Conservation (phyloP, 2,113 vertebrate genomes). For the Chroicocephalus ridibundus region DNA sequence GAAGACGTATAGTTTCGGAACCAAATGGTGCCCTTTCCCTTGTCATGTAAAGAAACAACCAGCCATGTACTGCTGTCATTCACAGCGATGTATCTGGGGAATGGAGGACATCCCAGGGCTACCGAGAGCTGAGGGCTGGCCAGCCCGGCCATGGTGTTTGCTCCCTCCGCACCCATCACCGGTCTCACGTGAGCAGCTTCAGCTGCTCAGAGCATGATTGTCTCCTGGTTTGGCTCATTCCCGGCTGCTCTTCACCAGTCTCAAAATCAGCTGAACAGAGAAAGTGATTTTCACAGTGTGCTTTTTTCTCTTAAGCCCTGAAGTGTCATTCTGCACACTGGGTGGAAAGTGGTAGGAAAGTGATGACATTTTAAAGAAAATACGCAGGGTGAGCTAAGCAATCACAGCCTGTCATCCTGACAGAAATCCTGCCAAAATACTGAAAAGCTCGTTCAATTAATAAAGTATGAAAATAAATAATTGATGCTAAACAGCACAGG, state of each 20-base stretch:
- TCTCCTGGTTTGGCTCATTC: neutral
- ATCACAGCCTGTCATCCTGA: neutral
- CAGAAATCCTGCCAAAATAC: neutral
- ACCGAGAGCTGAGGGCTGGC: neutral
- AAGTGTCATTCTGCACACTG: neutral
- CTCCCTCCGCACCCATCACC: fast-evolving
- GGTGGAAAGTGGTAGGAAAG: neutral
- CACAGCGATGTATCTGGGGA: neutral
- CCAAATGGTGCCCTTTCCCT: neutral
- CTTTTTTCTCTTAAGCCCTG: neutral
- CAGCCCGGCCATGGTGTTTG: neutral
- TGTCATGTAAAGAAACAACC: neutral
- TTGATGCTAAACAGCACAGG: neutral
- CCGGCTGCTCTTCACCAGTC: neutral
- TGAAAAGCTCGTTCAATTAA: neutral
- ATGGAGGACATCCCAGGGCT: neutral
- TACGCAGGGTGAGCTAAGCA: neutral
- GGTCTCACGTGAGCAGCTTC: neutral
- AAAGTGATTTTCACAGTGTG: neutral
- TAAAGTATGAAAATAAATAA: neutral
- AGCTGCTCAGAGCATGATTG: neutral
- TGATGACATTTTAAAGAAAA: neutral
- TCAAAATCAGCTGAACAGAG: neutral
- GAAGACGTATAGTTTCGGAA: neutral
- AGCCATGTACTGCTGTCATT: neutral